A percentile compares a stretch with the other conserved stretches of the same genome.
These are phyloP conservation scores for Turnix velox DNA, from an alignment of 2,113 vertebrate species.

Conservation along the genomic window DNA sequence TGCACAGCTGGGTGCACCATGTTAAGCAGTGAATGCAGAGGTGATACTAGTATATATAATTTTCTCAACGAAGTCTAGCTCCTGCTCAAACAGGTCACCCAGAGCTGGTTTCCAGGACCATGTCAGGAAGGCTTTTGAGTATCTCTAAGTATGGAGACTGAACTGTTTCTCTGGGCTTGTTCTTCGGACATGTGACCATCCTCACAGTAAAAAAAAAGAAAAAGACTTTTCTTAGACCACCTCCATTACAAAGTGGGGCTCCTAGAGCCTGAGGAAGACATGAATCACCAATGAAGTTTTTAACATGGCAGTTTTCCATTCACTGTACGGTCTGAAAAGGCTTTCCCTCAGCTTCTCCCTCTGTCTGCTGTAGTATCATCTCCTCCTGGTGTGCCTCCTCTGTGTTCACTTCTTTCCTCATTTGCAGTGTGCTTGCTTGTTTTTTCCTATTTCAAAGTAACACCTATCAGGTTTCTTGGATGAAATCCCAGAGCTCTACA, in stretches of 20 bases:
- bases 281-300: neutral
- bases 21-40: neutral
- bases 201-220: neutral
- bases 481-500: neutral
- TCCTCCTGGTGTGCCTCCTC: neutral
- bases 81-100: neutral
- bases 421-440: neutral
- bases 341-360: neutral
- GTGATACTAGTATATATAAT: neutral
- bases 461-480: neutral
- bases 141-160: neutral
- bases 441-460: neutral
- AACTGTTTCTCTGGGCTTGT: neutral
- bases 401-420: neutral
- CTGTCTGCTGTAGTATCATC: neutral
- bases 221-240: neutral
- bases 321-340: neutral
- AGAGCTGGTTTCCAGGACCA: neutral
- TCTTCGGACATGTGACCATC: neutral
- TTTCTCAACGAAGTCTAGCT: neutral
- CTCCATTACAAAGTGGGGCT: neutral
- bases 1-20: neutral
- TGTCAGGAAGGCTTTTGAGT: accelerated
- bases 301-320: neutral
- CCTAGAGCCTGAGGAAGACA: neutral